These are phyloP conservation scores for Cepaea nemoralis DNA, from an alignment of 1,140 invertebrate species.

Conservation along the genomic window DNA sequence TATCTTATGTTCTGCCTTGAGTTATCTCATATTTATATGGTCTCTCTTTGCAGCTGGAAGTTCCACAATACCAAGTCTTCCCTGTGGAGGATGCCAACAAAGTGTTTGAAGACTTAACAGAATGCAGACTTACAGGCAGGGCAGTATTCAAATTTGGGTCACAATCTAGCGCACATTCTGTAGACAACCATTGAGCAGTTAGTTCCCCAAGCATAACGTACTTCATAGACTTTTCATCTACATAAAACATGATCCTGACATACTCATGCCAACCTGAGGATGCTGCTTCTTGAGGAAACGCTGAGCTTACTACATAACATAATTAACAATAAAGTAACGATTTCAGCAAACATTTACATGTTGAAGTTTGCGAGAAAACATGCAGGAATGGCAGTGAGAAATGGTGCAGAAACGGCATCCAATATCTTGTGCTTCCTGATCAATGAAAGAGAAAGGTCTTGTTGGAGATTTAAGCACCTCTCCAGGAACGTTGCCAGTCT, in stretches of 20 bases:
- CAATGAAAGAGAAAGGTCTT: neutral
- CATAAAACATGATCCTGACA: neutral
- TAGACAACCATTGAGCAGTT: constrained; percentile 44
- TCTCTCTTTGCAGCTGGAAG: constrained; percentile 77
- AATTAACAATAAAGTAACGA: too few relatives aligned
- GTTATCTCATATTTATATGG: too few relatives aligned
- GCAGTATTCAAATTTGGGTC: constrained; percentile 73
- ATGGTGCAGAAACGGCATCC: too few relatives aligned
- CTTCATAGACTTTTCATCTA: neutral
- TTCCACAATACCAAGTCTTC: constrained; percentile 88
- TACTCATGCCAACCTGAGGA: too few relatives aligned
- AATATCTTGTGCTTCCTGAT: neutral
- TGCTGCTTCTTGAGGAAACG: too few relatives aligned
- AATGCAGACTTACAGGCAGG: constrained; percentile 87
- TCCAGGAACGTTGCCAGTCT: neutral
- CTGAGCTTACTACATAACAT: too few relatives aligned
- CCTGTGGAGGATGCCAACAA: constrained; percentile 87
- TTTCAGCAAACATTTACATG: too few relatives aligned
- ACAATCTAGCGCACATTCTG: constrained; percentile 42
- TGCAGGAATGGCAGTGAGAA: neutral
- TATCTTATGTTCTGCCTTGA: too few relatives aligned
- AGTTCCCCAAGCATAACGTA: too few relatives aligned
- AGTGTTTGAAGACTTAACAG: constrained; percentile 86
- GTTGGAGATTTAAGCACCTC: neutral
- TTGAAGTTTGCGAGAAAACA: too few relatives aligned